Conservation (phyloP, 2,888 invertebrate genomes). For the Drosophila prolongata region DNA sequence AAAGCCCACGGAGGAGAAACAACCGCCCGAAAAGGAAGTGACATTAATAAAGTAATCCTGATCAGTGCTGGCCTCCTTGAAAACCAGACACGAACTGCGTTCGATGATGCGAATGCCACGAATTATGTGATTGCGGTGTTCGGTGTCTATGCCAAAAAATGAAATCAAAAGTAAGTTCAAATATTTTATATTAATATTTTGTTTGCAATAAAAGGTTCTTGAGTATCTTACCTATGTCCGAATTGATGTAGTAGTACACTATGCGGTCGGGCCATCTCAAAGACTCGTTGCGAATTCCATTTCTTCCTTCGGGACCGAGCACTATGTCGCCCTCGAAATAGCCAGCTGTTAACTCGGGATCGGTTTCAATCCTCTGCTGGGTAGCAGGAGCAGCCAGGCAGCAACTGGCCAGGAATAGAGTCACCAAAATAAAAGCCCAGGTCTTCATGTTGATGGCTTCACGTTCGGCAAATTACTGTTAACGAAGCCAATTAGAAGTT, state of each 20-base stretch:
- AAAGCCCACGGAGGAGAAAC: constrained; percentile 91
- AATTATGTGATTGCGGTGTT: constrained; percentile 87
- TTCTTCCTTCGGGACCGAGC: constrained; percentile 85
- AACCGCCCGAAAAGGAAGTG: constrained; percentile 85
- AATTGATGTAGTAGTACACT: constrained; percentile 86
- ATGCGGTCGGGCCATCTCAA: constrained; percentile 88
- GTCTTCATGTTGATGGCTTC: constrained; percentile 22
- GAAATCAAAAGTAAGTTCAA: background rate
- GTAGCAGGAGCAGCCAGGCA: constrained; percentile 36
- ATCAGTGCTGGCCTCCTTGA: constrained; percentile 86
- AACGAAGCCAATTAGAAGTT: background rate
- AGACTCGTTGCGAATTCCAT: constrained; percentile 86
- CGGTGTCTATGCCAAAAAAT: constrained; percentile 63
- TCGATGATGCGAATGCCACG: constrained; percentile 90
- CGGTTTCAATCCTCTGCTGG: constrained; percentile 70
- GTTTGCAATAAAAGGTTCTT: no score
- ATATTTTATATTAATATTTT: no score
- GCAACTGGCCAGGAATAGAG: constrained; percentile 16
- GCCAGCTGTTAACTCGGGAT: constrained; percentile 90
- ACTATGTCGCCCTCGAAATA: constrained; percentile 91
- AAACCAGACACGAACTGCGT: constrained; percentile 89
- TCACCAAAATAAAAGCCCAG: background rate
- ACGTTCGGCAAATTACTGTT: constrained; percentile 13
- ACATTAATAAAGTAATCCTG: constrained; percentile 72
- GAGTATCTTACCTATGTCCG: constrained; percentile 58